Base-by-base conservation (phyloP, 1,140 invertebrate species). In the Drosophila equinoxialis region DNA sequence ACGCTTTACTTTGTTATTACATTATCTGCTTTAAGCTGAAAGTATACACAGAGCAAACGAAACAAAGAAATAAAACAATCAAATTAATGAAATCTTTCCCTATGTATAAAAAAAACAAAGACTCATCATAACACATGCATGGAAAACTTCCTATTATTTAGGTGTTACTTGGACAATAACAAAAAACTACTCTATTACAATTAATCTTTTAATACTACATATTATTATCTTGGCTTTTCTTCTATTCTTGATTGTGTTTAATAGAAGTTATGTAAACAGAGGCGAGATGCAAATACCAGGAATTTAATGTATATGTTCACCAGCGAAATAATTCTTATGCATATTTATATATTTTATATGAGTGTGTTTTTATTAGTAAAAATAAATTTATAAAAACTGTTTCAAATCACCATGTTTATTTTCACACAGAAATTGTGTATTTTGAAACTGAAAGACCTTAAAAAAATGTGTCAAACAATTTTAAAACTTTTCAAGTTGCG, bases 1-100 rank as follows among this genome's bases (percentile, higher is more conserved):
- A 67, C 61, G 68, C 76, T 69, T 79, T 71, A 63, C 58, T 81
- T 80, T 87, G 83, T 87, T 87, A 80, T 87, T 83, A 67, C 71
- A 11, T 66, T 62, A 82, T 39, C 66, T 68, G 74, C 65, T 76
- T 57, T 83, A 86, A 87, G 83, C 66, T 74, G 35, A 86, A 86
- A 82, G 75, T 83, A 82, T 69, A 68, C 23, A 57, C 45, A 51
- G 45, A 48, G 45, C 17, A 23, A 23, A 51, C 30, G 26, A 26
- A 26, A 5, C 5, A 26, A 48, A 7, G 4, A 2, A 51, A 51
- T 51, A 51, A 51, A 51, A 51, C 45, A 51, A 10, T 37, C 59
- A 71, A 42, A 65, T 59, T 59, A 65, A 64, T 60, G 59, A 75
- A 62, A 75, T 66, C 45, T 48, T 30, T 74, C 62, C 70, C 61